Evolutionary conservation across 1,140 invertebrate species (phyloP), one percentile per base, ranked within the genome.

Genomic region (Neodiprion fabricii): DNA sequence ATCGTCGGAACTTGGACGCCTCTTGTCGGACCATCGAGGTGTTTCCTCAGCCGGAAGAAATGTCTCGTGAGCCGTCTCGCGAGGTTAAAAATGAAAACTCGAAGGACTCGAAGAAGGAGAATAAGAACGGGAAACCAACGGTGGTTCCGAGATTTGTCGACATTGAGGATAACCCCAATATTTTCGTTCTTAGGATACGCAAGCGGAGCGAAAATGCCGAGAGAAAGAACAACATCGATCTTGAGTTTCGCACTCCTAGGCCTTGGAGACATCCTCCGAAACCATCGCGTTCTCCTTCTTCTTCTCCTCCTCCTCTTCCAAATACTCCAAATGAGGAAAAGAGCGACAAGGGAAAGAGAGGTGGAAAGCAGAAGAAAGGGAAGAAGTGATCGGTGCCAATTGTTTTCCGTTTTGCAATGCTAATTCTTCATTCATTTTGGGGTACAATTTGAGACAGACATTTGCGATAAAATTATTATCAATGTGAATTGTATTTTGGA

Each of bases 81-180:
- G 10, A 10, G 23, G 23, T 11, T 69, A 28, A 14, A 11, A 10
- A 23, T 49, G 70, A 23, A 9, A 28, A 73, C 1, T 14, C 66
- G 14, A n/a, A 68, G 40, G 76, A 53, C n/a, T 53, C 50, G 50
- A n/a, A 65, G 23, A 74, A 74, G 3, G n/a, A 65, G 23, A 21
- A 71, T 28, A 74, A 74, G 3, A 80, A 74, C 65, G 40, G 3
- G 1, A 69, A 68, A 49, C 7, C 71, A 65, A 17, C 23, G 14
- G 71, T 2, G 70, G 65, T 70, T 21, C 47, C 23, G 48, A 69
- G n/a, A 5, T 71, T 73, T 9, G 80, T 78, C 7, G 75, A 81
- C 70, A 8, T 70, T 0, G 79, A 82, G 21, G 81, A 86, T 68
- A 88, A 88, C 80, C 86, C 85, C 3, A 88, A 88, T 75, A 82